Conservation (phyloP, 1,140 invertebrate species). For the Mesaphorura yosii region DNA sequence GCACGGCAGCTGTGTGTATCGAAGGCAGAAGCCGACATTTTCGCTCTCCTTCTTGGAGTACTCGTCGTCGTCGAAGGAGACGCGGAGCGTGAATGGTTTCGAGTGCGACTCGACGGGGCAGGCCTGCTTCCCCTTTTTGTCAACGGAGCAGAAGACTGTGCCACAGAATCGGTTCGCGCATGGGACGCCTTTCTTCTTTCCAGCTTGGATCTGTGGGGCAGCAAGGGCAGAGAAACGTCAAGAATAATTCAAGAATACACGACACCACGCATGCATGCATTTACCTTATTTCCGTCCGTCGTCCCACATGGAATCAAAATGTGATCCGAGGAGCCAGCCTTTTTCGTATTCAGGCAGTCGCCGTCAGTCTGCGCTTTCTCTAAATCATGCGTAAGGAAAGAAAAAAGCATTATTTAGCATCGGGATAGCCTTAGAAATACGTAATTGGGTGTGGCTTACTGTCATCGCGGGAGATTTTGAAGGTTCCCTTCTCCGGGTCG, state of each 20-base stretch:
- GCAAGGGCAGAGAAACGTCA: background rate
- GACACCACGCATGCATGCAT: background rate
- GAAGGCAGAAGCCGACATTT: slow-evolving; percentile 32
- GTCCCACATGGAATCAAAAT: slow-evolving; percentile 32
- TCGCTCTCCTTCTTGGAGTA: slow-evolving; percentile 32
- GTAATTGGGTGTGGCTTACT: slow-evolving; percentile 23
- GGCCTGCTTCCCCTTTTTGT: slow-evolving; percentile 31
- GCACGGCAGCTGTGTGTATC: slow-evolving; percentile 32
- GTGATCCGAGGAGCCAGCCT: slow-evolving; percentile 31
- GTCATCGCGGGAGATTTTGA: slow-evolving; percentile 31
- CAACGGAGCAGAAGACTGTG: slow-evolving; percentile 31
- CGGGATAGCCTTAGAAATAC: no score
- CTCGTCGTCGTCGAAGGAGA: slow-evolving; percentile 32
- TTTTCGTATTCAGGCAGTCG: slow-evolving; percentile 32
- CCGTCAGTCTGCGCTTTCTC: slow-evolving; percentile 32
- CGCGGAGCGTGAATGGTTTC: slow-evolving; percentile 31
- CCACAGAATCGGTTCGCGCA: slow-evolving; percentile 32
- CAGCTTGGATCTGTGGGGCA: slow-evolving; percentile 32
- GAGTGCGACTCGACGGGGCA: slow-evolving; percentile 32
- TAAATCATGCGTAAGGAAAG: no score
- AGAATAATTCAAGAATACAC: background rate
- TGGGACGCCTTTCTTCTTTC: slow-evolving; percentile 32
- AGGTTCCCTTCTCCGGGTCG: slow-evolving; percentile 32
- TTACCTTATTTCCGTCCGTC: slow-evolving; percentile 32
- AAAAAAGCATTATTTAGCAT: no score